Base-by-base conservation (phyloP, 2,113 vertebrate species). In the Gorsachius goisagi region DNA sequence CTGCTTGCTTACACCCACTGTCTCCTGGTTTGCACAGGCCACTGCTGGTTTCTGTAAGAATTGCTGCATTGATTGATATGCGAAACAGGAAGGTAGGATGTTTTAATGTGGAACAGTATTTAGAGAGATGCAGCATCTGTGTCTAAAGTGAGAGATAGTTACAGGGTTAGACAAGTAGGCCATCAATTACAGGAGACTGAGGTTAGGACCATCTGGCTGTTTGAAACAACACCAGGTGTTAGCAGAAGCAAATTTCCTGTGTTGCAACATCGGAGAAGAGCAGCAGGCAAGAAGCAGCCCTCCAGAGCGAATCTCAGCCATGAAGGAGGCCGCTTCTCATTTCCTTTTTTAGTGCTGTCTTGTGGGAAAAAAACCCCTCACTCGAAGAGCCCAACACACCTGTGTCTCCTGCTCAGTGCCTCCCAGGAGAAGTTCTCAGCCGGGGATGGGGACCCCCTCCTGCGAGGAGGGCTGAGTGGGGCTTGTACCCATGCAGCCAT, bases 191-290 rank as follows among this genome's bases (percentile, higher is more conserved):
- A 35, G 5, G 85, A 96, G 94, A 63, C 95, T 96, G 96, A 94
- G 96, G 97, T 96, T 96, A 89, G 90, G 84, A 85, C 94, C 97
- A 97, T 96, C 96, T 97, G 97, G 95, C 89, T 97, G 87, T 87
- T 96, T 93, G 93, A 94, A 97, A 95, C 85, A 97, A 95, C 92
- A 97, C 96, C 97, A 97, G 97, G 96, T 97, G 97, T 97, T 96
- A 93, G 93, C 92, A 95, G 94, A 96, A 89, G 89, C 95, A 97
- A 95, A 95, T 96, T 97, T 97, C 97, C 96, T 97, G 96, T 97
- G 90, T 97, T 96, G 95, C 95, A 78, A 97, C 94, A 97, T 13
- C 81, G 87, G 66, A 88, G 92, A 50, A 85, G 64, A 88, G 83
- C 3, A 0, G 95, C 67, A 88, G 89, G 96, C 90, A 68, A 95